Base-by-base conservation (phyloP, 2,888 invertebrate genomes). In the Lithophane leautieri region DNA sequence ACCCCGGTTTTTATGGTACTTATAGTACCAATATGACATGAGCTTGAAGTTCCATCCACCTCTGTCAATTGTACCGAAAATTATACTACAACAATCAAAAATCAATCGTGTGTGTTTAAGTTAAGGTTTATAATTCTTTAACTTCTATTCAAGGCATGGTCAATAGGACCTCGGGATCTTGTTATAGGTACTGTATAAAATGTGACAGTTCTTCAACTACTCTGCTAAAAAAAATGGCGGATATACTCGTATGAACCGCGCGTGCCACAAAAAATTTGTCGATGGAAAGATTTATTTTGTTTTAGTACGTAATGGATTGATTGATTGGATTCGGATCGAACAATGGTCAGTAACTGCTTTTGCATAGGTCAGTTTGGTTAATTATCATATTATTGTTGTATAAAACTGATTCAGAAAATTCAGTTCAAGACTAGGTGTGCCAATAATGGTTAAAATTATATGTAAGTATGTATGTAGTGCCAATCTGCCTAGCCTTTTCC, bases 1-100 rank as follows among this genome's bases (percentile, higher is more conserved):
- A 84, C 79, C 80, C 68, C 69, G 16, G 66, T 86, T 83, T 83
- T 86, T 84, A 14, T 79, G 16, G n/a, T 71, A 50, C 65, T 42
- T 52, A n/a, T 3, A 65, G 79, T 66, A 79, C 63, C 8, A 72
- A 9, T 16, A 63, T 22, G 34, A 78, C 22, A 61, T 81, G 61
- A 67, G 66, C 66, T 61, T 82, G 52, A 61, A 65, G 63, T 40
- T 65, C n/a, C n/a, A 28, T 56, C 40, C 12, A 50, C 58, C 40
- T 73, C 16, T 60, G 14, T 28, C 47, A 34, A 14, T 16, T n/a
- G 25, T 42, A 11, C 6, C 78, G 40, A 78, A 47, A 75, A 42
- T 28, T 3, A 8, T 47, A 34, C 42, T 22, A 4, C 6, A 25
- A n/a, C 22, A 40, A n/a, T 4, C 25, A n/a, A 69, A 58, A 58